These are phyloP conservation scores for Meloidogyne floridensis DNA, from an alignment of 1,140 invertebrate species.

Conservation along the genomic window DNA sequence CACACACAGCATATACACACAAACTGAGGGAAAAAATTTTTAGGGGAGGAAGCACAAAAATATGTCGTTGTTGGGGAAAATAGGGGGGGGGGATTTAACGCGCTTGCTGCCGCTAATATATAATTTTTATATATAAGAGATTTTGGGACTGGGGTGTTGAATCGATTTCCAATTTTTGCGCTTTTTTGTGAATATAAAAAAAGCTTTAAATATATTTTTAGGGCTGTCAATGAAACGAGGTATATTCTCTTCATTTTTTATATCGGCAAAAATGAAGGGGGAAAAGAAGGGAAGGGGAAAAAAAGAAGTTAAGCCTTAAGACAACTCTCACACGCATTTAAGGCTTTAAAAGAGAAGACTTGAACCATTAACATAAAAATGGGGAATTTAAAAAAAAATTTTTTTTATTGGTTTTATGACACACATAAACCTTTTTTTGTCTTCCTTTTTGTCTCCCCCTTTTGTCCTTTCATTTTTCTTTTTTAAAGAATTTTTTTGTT, in stretches of 20 bases:
- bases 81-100: neutral
- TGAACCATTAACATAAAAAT: no score
- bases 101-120: neutral
- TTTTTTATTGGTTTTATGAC: neutral
- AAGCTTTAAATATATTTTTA: neutral
- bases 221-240: constrained; percentile 8
- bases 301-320: constrained; percentile 3
- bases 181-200: constrained; percentile 8
- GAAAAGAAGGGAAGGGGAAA: no score
- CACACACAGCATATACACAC: neutral
- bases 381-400: no score
- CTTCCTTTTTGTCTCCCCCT: no score
- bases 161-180: constrained; percentile 37
- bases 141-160: constrained; percentile 10
- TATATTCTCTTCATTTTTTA: neutral
- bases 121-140: neutral
- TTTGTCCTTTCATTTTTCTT: neutral
- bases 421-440: neutral
- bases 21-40: neutral
- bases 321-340: constrained; percentile 6
- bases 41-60: neutral
- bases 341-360: no score
- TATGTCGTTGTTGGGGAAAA: neutral
- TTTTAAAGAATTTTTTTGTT: neutral
- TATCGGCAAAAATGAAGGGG: neutral